These are phyloP conservation scores for Bos indicus DNA, from an alignment of 2,113 vertebrate species.

Conservation along the genomic window DNA sequence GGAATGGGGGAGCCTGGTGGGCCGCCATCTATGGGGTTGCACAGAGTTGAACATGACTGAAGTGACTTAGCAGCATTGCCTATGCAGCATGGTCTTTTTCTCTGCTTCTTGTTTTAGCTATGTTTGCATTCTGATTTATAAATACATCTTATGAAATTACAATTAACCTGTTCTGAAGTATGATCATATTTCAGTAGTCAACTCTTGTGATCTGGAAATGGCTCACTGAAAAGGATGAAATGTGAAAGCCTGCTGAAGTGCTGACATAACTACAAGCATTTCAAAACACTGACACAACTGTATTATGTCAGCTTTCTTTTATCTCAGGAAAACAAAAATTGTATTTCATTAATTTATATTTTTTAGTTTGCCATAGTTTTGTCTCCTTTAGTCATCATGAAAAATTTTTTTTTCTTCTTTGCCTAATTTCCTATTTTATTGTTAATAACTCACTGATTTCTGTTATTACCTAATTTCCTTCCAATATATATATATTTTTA, in stretches of 20 bases:
- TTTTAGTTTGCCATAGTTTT: neutral
- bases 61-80: neutral
- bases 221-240: neutral
- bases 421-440: neutral
- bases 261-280: neutral
- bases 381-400: neutral
- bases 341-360: neutral
- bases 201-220: neutral
- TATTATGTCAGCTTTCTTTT: neutral
- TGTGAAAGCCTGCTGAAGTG: neutral
- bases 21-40: too few relatives aligned
- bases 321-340: neutral
- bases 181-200: neutral
- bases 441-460: neutral
- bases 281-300: neutral
- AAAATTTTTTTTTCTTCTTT: neutral
- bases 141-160: neutral
- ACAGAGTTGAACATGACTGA: too few relatives aligned
- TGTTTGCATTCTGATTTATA: neutral
- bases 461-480: neutral
- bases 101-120: neutral
- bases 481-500: neutral
- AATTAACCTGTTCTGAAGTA: neutral
- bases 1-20: too few relatives aligned
- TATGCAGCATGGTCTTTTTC: neutral